phyloP scores from a whole-genome alignment of 2,113 vertebrate species.

The Budorcas taxicolor region DNA sequence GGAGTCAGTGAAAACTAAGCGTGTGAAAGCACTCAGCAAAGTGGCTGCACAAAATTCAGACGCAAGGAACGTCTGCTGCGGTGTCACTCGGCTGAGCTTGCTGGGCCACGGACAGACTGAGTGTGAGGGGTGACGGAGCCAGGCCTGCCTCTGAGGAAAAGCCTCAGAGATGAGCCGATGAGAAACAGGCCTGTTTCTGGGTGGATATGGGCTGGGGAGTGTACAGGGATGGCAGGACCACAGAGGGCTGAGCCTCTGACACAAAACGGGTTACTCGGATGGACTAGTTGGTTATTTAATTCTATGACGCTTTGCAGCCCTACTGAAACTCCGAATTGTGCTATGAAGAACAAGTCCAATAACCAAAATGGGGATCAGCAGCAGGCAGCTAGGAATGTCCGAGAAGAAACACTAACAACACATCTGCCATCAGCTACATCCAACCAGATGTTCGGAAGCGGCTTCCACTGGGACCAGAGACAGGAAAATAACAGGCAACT shows the following conservation, averaged over 20 bases:
- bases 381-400: not conserved
- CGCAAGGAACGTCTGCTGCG: rapidly evolving
- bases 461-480: not conserved
- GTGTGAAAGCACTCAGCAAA: not conserved
- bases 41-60: not conserved
- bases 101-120: not conserved
- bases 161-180: not conserved
- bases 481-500: not conserved
- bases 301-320: not conserved
- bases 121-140: not conserved
- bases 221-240: not conserved
- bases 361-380: not conserved
- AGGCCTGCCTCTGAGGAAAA: not conserved
- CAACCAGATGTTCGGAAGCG: not conserved
- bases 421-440: not conserved
- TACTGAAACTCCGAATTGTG: not conserved
- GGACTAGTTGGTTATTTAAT: not conserved
- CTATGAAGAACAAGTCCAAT: not conserved
- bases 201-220: not conserved
- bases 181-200: not conserved
- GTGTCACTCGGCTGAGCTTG: rapidly evolving
- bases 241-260: not conserved
- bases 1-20: not conserved
- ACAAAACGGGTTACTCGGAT: not conserved
- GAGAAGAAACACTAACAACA: not conserved